Base-by-base conservation (phyloP, 2,797 vertebrate genomes). In the Jordanella pulchra region DNA sequence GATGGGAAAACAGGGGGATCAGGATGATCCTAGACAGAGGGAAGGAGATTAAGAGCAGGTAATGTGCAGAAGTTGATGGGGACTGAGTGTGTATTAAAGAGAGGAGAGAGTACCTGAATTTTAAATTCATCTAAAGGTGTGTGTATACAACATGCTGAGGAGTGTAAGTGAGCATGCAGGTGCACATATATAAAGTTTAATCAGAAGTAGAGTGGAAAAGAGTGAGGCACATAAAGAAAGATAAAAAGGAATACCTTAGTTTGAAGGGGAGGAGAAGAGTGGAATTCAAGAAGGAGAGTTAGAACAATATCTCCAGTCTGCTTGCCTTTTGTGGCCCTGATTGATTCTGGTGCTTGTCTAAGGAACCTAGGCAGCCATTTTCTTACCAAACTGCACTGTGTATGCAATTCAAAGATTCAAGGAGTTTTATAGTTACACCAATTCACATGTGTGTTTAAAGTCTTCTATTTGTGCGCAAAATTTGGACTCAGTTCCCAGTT, bases 1-100 rank as follows among this genome's bases (percentile, higher is more conserved):
- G 90, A 89, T 90, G 87, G 90, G 90, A 91, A 92, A 91, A 89
- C 86, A 90, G 89, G 87, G 86, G 85, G 85, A 90, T 92, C 83
- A 86, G 85, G 86, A 85, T 79, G 86, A 93, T 91, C 82, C 87
- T 67, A 84, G 90, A 87, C 91, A 90, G 82, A 89, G 89, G 84
- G 88, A 93, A 78, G 87, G 72, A 88, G 92, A 93, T 91, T 93
- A 93, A 91, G 91, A 90, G 85, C 89, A 90, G 90, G 92, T 94
- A 93, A 94, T 90, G 87, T 88, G 86, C 81, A 82, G 86, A 77
- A 87, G 87, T 89, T 91, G 91, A 91, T 91, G 81, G 88, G 85
- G 87, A 86, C 84, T 73, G 88, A 89, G 83, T 81, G 80, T 84
- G 86, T 84, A 82, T 91, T 88, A 85, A 77, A 88, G 83, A 77